A percentile compares a stretch with the other conserved stretches of the same genome.
These are phyloP conservation scores for Drosophila cracens DNA, from an alignment of 2,888 invertebrate species.

Conservation along the genomic window DNA sequence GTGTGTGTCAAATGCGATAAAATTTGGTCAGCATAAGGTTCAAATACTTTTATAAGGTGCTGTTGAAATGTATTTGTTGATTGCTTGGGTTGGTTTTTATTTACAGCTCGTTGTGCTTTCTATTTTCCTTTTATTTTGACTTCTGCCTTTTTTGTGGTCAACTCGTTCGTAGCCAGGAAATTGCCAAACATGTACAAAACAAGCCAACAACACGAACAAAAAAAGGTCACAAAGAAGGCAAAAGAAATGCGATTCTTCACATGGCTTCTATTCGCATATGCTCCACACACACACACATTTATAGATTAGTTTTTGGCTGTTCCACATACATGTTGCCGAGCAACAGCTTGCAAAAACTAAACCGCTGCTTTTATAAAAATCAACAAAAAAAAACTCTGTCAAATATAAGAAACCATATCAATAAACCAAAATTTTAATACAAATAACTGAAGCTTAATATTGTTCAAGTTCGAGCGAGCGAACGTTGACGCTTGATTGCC, in stretches of 20 bases:
- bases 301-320: conserved; percentile 37
- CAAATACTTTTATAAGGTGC: conserved; percentile 81
- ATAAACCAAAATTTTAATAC: conserved; percentile 77
- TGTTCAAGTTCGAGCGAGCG: conserved; percentile 29
- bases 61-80: conserved; percentile 78
- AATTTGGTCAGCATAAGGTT: conserved; percentile 80
- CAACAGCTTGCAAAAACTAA: conserved; percentile 66
- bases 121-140: conserved; percentile 59
- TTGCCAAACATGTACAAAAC: conserved; percentile 70
- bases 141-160: conserved; percentile 71
- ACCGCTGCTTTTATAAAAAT: conserved; percentile 55
- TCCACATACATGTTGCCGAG: conserved; percentile 12
- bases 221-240: conserved; percentile 57
- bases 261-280: conserved; percentile 37
- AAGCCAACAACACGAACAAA: conserved; percentile 41
- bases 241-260: conserved; percentile 62
- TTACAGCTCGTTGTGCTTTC: conserved; percentile 61
- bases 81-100: conserved; percentile 76
- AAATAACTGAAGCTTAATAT: conserved; percentile 74
- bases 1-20: conserved; percentile 75
- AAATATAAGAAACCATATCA: conserved; percentile 68
- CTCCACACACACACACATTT: conserved; percentile 11
- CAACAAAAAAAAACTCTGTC: conserved; percentile 31
- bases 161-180: conserved; percentile 77
- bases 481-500: conserved; percentile 14